These are phyloP conservation scores for Drosophila pruinosa DNA, from an alignment of 1,140 invertebrate genomes.

Conservation along the genomic window DNA sequence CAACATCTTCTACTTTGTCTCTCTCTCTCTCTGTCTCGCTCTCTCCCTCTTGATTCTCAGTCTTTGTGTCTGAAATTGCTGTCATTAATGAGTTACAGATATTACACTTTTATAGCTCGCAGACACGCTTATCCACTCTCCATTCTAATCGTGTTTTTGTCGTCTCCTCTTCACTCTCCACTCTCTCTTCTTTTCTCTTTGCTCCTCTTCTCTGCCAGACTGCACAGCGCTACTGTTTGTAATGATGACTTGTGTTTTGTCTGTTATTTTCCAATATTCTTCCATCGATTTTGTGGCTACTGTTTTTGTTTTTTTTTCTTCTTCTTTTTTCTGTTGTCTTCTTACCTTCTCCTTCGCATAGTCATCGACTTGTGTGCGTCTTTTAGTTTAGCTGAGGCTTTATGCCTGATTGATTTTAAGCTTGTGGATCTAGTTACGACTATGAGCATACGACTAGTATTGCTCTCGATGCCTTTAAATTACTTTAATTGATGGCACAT, in stretches of 20 bases:
- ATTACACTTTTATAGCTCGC: conserved; percentile 78
- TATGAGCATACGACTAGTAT: too few relatives aligned
- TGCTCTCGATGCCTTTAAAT: conserved; percentile 68
- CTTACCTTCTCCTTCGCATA: conserved; percentile 30
- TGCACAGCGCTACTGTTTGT: conserved; percentile 66
- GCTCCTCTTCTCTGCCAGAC: conserved; percentile 14
- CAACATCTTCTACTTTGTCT: too few relatives aligned
- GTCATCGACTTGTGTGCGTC: conserved; percentile 10
- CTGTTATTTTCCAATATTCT: conserved; percentile 41
- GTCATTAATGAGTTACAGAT: conserved; percentile 81
- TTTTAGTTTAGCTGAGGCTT: conserved; percentile 41
- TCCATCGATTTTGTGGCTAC: conserved; percentile 77
- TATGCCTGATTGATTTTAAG: conserved; percentile 75
- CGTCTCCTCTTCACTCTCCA: background rate
- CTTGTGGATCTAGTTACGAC: conserved; percentile 72
- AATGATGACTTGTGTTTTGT: conserved; percentile 59
- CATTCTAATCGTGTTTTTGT: conserved; percentile 65
- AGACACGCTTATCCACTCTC: conserved; percentile 79
- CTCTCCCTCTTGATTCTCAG: background rate
- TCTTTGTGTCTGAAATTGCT: conserved; percentile 61
- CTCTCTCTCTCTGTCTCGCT: conserved; percentile 2
- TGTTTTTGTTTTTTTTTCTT: conserved; percentile 52
- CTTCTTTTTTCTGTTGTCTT: conserved; percentile 21
- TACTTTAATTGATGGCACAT: conserved; percentile 76
- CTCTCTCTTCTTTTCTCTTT: background rate